Percentiles rank a stretch among this genome's conserved stretches.
phyloP scores from a whole-genome alignment of 2,888 invertebrate genomes.

The Callinectes sapidus region DNA sequence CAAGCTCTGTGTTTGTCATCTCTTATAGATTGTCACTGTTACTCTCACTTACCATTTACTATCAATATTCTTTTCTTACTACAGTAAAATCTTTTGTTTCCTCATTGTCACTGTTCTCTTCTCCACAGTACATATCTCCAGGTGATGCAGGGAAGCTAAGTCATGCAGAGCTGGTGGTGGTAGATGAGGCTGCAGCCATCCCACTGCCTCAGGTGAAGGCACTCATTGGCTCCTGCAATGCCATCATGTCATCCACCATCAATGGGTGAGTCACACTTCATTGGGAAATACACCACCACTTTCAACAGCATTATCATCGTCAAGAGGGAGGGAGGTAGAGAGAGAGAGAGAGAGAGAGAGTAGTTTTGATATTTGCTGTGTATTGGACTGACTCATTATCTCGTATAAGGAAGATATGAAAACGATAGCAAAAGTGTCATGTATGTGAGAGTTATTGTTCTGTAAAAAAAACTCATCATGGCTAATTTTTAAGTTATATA shows the following conservation, averaged over 20 bases:
- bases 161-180: constrained; percentile 95
- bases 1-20: no score
- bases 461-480: no score
- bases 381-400: no score
- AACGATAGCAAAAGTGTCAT: no score
- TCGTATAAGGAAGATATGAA: no score
- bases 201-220: constrained; percentile 93
- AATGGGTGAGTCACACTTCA: constrained; percentile 78
- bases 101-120: neutral
- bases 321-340: neutral
- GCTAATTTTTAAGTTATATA: no score
- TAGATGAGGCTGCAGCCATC: constrained; percentile 99
- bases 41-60: no score
- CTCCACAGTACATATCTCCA: constrained; percentile 67
- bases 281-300: neutral
- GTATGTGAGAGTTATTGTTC: no score
- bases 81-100: neutral
- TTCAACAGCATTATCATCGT: neutral
- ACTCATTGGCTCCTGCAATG: constrained; percentile 91
- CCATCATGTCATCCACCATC: constrained; percentile 96
- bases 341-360: neutral
- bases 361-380: no score
- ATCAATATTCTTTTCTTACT: no score
- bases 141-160: constrained; percentile 90
- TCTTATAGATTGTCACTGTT: no score